Evolutionary conservation across 2,113 vertebrate genomes (phyloP), one percentile per base, ranked within the genome.

Genomic region (Urocitellus parryii): DNA sequence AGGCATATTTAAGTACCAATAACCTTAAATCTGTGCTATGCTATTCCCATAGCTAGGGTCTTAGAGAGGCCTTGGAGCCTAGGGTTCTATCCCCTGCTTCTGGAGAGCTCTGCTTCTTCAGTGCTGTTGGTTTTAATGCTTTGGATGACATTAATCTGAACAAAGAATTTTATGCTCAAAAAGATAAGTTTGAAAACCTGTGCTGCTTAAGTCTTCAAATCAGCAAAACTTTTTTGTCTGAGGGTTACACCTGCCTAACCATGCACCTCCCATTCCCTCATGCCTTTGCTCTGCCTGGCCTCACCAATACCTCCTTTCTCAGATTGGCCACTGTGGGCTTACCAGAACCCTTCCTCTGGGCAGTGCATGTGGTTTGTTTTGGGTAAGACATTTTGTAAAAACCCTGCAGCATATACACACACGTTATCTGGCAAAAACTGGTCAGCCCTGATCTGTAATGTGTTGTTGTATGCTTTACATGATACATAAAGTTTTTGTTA

Each of bases 181-280:
- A 53, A 65, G 24, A 79, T 25, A 93, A 79, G 65, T 79, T 73
- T 91, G 73, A 94, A 96, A 94, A 86, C 34, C 70, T 78, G 42
- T 80, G 42, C 76, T 80, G 37, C 77, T 76, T 90, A 74, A 84
- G 78, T 82, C 61, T 67, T 48, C 92, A 96, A 63, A 78, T 95
- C 85, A 94, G 51, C 67, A 81, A 94, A 82, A 63, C 17, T 17
- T 79, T 16, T 88, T 51, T 61, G 13, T 93, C n/a, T 88, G 14
- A 85, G 25, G 34, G n/a, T 93, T 80, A 53, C 13, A 51, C 53
- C 34, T 79, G 87, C 39, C 51, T 45, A 45, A 76, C 20, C 56
- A 5, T 29, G 61, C 77, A 25, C 37, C 29, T 74, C 42, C 34
- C 29, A 9, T 13, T 14, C 24, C 20, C 25, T 70, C 11, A 25